Percentiles rank a stretch among this genome's conserved stretches.
Conservation (phyloP, 2,888 invertebrate genomes). For the Corbicula japonica region DNA sequence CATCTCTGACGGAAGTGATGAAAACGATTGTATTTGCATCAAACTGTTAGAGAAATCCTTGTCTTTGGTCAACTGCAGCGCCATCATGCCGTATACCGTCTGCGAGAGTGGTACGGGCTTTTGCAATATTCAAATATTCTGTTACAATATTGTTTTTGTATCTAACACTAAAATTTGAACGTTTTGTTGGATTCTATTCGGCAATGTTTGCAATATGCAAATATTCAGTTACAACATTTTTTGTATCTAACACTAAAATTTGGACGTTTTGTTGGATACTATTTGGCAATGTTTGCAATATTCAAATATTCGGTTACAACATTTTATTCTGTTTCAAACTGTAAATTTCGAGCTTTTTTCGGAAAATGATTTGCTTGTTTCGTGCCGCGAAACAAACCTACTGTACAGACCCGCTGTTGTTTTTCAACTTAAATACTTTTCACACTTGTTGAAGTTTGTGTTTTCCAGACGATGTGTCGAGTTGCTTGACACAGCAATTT, state of each 20-base stretch:
- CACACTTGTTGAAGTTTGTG: too few relatives aligned
- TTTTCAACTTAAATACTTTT: neutral
- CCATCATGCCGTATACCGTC: slow-evolving; percentile 20
- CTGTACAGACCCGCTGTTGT: neutral
- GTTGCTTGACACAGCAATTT: too few relatives aligned
- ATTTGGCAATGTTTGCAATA: neutral
- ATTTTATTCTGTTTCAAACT: neutral
- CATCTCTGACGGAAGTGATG: neutral
- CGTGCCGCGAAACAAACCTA: neutral
- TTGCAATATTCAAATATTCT: too few relatives aligned
- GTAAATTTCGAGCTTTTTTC: neutral
- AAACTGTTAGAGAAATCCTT: slow-evolving; percentile 10
- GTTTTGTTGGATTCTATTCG: neutral
- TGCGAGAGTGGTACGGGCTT: slow-evolving; percentile 25
- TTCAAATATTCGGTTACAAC: neutral
- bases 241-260: neutral
- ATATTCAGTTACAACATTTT: too few relatives aligned
- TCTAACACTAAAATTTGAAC: neutral
- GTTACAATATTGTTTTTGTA: too few relatives aligned
- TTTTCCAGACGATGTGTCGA: neutral
- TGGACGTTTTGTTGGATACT: neutral
- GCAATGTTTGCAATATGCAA: too few relatives aligned
- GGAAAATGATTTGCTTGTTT: neutral
- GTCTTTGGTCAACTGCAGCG: slow-evolving; percentile 14
- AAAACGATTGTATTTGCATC: slow-evolving; percentile 22